These are phyloP conservation scores for Candidula unifasciata DNA, from an alignment of 2,888 invertebrate species.

Conservation along the genomic window DNA sequence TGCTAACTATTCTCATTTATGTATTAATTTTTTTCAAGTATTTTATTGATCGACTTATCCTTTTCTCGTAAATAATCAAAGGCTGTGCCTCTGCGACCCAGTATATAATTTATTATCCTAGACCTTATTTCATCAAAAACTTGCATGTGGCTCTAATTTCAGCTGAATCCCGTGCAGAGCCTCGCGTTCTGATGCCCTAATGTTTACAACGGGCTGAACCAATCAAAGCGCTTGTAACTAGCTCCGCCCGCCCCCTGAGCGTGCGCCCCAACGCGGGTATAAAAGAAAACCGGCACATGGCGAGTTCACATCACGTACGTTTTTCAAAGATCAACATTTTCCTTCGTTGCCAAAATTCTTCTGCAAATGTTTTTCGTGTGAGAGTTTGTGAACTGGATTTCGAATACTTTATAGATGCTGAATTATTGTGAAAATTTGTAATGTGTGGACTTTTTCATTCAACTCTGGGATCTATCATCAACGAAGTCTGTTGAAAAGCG, in stretches of 20 bases:
- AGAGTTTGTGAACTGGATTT: not conserved
- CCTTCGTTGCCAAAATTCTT: too few species aligned
- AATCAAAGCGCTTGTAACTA: not conserved
- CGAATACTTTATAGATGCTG: not conserved
- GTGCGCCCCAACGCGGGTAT: conserved; percentile 10
- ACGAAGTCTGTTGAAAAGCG: too few species aligned
- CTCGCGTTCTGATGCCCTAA: not conserved
- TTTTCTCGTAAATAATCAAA: too few species aligned
- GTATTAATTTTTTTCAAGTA: too few species aligned
- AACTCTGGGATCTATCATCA: not conserved
- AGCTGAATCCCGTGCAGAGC: conserved; percentile 9
- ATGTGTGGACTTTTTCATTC: conserved; percentile 19
- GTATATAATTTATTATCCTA: too few species aligned
- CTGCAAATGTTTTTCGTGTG: too few species aligned
- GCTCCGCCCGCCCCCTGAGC: conserved; percentile 33
- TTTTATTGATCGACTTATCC: too few species aligned
- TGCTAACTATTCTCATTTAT: too few species aligned
- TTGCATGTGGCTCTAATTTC: too few species aligned
- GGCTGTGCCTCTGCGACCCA: too few species aligned
- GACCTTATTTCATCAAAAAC: not conserved
- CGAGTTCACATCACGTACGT: not conserved
- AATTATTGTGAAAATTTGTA: not conserved
- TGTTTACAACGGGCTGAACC: not conserved
- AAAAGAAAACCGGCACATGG: conserved; percentile 32
- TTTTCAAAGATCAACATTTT: not conserved